Conservation (phyloP, 2,797 vertebrate genomes). For the Premnoplex brunnescens region DNA sequence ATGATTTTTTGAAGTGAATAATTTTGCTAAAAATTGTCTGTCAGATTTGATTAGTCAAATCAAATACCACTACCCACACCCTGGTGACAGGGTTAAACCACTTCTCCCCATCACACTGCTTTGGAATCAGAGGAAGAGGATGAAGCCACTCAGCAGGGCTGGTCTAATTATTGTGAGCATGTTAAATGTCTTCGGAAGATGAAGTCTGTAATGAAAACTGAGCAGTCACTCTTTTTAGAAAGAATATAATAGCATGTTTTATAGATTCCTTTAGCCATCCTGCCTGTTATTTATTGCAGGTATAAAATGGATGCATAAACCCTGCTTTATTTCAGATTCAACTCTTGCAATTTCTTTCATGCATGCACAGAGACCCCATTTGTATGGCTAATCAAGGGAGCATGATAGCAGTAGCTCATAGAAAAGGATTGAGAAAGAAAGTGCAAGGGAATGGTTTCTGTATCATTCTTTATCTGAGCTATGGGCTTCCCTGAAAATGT, state of each 20-base stretch:
- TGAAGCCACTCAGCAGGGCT: not conserved
- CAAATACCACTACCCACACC: not conserved
- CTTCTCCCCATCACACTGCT: not conserved
- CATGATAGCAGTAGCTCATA: not conserved
- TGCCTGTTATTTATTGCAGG: slow-evolving; percentile 4
- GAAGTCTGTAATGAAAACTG: not conserved
- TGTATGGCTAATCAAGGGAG: not conserved
- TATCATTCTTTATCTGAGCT: not conserved
- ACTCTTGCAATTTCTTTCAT: not conserved
- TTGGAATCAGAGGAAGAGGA: not conserved
- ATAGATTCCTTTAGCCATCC: slow-evolving; percentile 14
- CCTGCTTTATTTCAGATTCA: slow-evolving; percentile 8
- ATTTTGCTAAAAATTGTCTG: slow-evolving; percentile 50
- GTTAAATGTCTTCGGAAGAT: slow-evolving; percentile 9
- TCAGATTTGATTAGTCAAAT: slow-evolving; percentile 23
- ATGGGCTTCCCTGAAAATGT: not conserved
- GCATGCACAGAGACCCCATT: not conserved
- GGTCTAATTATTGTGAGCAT: not conserved
- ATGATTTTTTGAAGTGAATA: slow-evolving; percentile 22
- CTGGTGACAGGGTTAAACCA: slow-evolving; percentile 29
- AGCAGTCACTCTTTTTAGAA: not conserved
- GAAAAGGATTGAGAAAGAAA: not conserved
- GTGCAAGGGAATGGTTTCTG: not conserved
- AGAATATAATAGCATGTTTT: slow-evolving; percentile 12
- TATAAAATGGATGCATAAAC: slow-evolving; percentile 1